Evolutionary conservation across 2,113 vertebrate species (phyloP), one percentile per base, ranked within the genome.

Genomic region (Callospermophilus lateralis): DNA sequence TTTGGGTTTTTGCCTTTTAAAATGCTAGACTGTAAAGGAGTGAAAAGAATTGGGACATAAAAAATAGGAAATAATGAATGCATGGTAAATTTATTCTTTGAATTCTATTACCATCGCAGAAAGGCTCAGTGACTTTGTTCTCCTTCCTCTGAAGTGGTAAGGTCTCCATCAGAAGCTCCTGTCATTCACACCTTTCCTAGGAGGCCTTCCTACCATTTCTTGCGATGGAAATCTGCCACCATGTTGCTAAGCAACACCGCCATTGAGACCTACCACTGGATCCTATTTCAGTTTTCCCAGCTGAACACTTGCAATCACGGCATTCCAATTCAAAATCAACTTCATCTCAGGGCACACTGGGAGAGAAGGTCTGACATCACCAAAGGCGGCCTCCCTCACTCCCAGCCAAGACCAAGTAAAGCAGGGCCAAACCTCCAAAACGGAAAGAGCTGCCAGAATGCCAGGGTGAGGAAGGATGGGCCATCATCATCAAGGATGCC

Each of bases 301-400:
- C 9, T 96, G 77, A 96, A 93, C 90, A 39, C 58, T 91, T 63
- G 90, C 58, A 39, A 70, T 92, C 95, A 78, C 53, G 70, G 67
- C 24, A 45, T 58, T 51, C 61, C 67, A 45, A 73, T 67, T 90
- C 53, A 78, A 87, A 96, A 51, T 77, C 45, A 73, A 94, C 78
- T 90, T 92, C 76, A 78, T 92, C 37, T n/a, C 55, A 51, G 51
- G 68, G 1, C 28, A 8, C 12, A 51, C 68, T 42, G 90, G 45
- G 45, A 92, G 13, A 89, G n/a, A 58, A 37, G 24, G 74, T 78
- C 37, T 70, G 51, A 65, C 17, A 73, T 37, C 45, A 67, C 79
- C 63, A 67, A 58, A 86, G 77, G 13, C 16, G 51, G 9, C 42
- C 92, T 84, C 34, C 42, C 92, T 84, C 34, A 65, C 19, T 51